These are phyloP conservation scores for Ethmia dodecea DNA, from an alignment of 2,888 invertebrate genomes.

Conservation along the genomic window DNA sequence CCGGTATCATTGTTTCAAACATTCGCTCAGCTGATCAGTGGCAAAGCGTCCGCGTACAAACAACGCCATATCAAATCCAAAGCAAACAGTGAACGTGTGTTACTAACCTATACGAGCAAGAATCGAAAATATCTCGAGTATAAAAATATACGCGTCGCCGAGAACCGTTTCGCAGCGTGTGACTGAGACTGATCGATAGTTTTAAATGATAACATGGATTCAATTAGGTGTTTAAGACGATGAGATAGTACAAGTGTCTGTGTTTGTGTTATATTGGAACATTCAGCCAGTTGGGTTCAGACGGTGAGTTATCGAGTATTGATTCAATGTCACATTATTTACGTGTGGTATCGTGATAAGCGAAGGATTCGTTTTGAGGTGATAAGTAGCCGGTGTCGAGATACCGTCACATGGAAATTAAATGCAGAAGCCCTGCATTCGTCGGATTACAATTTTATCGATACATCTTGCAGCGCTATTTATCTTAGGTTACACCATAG, in stretches of 20 bases:
- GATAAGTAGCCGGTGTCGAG: slow-evolving; percentile 41
- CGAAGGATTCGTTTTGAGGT: slow-evolving; percentile 58
- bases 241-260: slow-evolving; percentile 52
- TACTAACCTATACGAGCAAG: slow-evolving; percentile 28
- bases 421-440: slow-evolving; percentile 2
- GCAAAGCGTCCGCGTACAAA: slow-evolving; percentile 34
- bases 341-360: slow-evolving; percentile 50
- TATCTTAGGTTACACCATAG: too few species aligned
- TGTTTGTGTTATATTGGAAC: slow-evolving; percentile 31
- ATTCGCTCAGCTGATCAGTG: slow-evolving; percentile 70
- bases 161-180: slow-evolving; percentile 64
- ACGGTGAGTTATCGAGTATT: slow-evolving; percentile 60
- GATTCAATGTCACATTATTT: slow-evolving; percentile 57
- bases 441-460: too few species aligned
- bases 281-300: slow-evolving; percentile 28
- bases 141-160: slow-evolving; percentile 71
- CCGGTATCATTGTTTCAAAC: slow-evolving; percentile 65
- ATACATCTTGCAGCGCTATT: too few species aligned
- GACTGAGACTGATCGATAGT: slow-evolving; percentile 75
- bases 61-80: slow-evolving; percentile 17
- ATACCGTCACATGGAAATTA: slow-evolving; percentile 16
- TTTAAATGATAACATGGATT: slow-evolving; percentile 76
- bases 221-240: slow-evolving; percentile 56
- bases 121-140: slow-evolving; percentile 65
- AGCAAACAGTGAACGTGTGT: slow-evolving; percentile 25